These are phyloP conservation scores for Epinotia bilunana DNA, from an alignment of 2,888 invertebrate species.

Conservation along the genomic window DNA sequence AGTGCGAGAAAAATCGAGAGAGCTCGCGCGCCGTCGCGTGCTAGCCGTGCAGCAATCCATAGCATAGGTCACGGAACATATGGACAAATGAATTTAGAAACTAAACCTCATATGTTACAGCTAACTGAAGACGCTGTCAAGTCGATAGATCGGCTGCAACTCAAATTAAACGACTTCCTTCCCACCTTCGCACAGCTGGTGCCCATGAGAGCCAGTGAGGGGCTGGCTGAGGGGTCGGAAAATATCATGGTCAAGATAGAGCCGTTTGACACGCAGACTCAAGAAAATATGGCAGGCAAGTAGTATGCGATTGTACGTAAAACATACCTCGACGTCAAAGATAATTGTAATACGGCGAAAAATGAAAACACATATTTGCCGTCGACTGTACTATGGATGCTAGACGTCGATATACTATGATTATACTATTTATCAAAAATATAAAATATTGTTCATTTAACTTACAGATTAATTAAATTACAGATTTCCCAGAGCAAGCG, in stretches of 20 bases:
- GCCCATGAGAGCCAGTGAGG: not conserved
- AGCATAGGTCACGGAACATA: too few relatives aligned
- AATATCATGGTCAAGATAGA: conserved; percentile 3
- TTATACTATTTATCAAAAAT: too few relatives aligned
- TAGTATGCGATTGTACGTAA: not conserved
- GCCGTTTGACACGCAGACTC: not conserved
- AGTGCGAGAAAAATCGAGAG: too few relatives aligned
- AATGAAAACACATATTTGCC: too few relatives aligned
- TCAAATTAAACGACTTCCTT: conserved; percentile 3
- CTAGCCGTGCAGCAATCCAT: too few relatives aligned
- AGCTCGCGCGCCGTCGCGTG: too few relatives aligned
- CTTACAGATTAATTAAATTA: conserved; percentile 4
- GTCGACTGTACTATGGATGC: too few relatives aligned
- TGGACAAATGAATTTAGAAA: too few relatives aligned
- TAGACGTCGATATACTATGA: too few relatives aligned
- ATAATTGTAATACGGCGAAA: too few relatives aligned
- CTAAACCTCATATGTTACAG: not conserved
- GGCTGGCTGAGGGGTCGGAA: not conserved
- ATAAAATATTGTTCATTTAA: not conserved
- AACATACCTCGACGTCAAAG: too few relatives aligned
- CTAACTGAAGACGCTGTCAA: conserved; percentile 5
- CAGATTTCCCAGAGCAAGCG: not conserved
- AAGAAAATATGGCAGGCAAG: conserved; percentile 1
- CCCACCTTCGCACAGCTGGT: conserved; percentile 9
- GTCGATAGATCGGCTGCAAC: not conserved